Base-by-base conservation (phyloP, 2,888 invertebrate genomes). In the Venustoraphidia nigricollis region DNA sequence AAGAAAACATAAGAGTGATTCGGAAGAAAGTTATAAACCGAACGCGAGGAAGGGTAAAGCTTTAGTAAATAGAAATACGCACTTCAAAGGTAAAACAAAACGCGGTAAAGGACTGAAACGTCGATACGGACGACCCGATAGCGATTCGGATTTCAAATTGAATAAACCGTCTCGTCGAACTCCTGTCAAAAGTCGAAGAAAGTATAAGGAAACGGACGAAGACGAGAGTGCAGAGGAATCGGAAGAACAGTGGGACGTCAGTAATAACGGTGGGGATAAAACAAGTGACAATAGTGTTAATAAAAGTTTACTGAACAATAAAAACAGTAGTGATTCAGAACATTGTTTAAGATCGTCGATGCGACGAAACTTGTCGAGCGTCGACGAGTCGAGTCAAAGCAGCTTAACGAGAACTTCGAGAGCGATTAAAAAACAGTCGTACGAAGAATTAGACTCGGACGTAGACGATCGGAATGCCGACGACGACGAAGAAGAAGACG, bases 21-120 rank as follows among this genome's bases (percentile, higher is more conserved):
- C 76, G 0, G 75, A 73, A 52, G 76, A 75, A 11, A 69, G 69
- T 55, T 76, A 74, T 53, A 72, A 71, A 48, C 74, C 75, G 9
- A 67, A 66, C 44, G 62, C 56, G 14, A 60, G 62, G 6, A 66
- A 62, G 44, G 59, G 59, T 9, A 63, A 58, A 48, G 59, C 56
- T 52, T 59, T 62, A 10, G 58, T 59, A 1, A 63, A 62, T 42
- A 57, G 53, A 47, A 61, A 58, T 52, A 52, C 44, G 36, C 57
- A 59, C 35, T 53, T 44, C 46, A 51, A 47, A 51, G 52, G 46
- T 46, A 53, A 58, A 54, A 58, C 4, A 53, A 60, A 5, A 47
- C 44, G 53, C 34, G 56, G 50, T 44, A 52, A 46, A 13, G 27
- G 27, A 6, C 27, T 50, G 9, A 47, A 51, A 38, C 47, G 43